phyloP scores from a whole-genome alignment of 1,140 invertebrate genomes.

The Lethrus apterus region DNA sequence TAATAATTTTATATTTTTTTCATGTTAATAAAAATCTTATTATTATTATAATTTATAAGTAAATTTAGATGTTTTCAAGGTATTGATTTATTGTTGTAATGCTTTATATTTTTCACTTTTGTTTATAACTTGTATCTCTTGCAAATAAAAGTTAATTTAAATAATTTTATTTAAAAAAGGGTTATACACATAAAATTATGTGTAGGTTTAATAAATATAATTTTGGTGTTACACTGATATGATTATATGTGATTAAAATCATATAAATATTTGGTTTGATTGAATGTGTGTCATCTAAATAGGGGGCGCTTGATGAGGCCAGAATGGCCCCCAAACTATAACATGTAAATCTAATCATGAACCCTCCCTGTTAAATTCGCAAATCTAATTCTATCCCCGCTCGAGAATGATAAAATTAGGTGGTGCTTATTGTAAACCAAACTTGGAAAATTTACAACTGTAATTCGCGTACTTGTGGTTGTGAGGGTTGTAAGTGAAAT shows the following conservation, averaged over 20 bases:
- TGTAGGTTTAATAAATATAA: constrained; percentile 9
- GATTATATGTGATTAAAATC: neutral
- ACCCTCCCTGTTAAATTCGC: constrained; percentile 38
- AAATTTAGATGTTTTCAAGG: too few relatives aligned
- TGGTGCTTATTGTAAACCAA: constrained; percentile 45
- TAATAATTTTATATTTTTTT: too few relatives aligned
- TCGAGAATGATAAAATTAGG: constrained; percentile 43
- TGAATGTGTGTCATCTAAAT: too few relatives aligned
- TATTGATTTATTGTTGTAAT: too few relatives aligned
- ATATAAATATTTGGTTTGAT: too few relatives aligned
- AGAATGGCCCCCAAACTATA: constrained; percentile 19
- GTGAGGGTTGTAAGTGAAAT: constrained; percentile 33
- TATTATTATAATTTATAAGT: too few relatives aligned
- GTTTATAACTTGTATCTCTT: too few relatives aligned
- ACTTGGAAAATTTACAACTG: constrained; percentile 41
- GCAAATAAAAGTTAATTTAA: neutral
- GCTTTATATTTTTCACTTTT: too few relatives aligned
- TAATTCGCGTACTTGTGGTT: constrained; percentile 38
- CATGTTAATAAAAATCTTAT: too few relatives aligned
- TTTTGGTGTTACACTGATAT: constrained; percentile 3
- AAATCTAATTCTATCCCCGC: constrained; percentile 40
- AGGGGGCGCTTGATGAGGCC: neutral
- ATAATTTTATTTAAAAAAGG: neutral
- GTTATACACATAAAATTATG: neutral
- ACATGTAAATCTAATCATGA: constrained; percentile 42